Evolutionary conservation across 2,797 vertebrate species (phyloP).

Genomic region (Crypturellus tataupa): DNA sequence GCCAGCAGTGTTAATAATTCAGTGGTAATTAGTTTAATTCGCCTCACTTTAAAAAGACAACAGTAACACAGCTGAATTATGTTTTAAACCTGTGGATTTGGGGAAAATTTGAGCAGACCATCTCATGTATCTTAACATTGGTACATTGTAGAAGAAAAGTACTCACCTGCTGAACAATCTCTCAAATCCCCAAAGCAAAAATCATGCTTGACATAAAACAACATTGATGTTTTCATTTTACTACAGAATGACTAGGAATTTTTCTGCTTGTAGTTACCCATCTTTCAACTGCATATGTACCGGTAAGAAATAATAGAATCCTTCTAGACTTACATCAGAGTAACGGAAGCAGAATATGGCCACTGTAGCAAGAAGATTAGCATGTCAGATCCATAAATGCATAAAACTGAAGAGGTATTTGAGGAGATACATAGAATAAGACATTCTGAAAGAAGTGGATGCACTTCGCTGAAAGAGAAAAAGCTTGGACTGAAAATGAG

Average conservation of each 20-base stretch:
- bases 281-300: not conserved
- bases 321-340: not conserved
- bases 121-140: not conserved
- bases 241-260: not conserved
- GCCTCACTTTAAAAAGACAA: not conserved
- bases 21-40: not conserved
- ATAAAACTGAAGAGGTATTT: not conserved
- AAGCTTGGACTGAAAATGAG: not conserved
- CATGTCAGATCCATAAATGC: not conserved
- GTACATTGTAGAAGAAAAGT: not conserved
- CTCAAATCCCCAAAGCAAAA: not conserved
- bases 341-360: not conserved
- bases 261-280: not conserved
- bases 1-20: not conserved
- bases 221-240: not conserved
- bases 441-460: not conserved
- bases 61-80: not conserved
- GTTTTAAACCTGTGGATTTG: not conserved
- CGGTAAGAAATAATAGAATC: not conserved
- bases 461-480: not conserved
- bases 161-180: not conserved
- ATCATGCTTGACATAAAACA: not conserved
- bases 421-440: not conserved
- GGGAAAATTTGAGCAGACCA: not conserved
- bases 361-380: not conserved